A percentile compares a stretch with the other conserved stretches of the same genome.
Evolutionary conservation across 1,140 invertebrate species (phyloP).

Genomic region (Megalonaias nervosa): DNA sequence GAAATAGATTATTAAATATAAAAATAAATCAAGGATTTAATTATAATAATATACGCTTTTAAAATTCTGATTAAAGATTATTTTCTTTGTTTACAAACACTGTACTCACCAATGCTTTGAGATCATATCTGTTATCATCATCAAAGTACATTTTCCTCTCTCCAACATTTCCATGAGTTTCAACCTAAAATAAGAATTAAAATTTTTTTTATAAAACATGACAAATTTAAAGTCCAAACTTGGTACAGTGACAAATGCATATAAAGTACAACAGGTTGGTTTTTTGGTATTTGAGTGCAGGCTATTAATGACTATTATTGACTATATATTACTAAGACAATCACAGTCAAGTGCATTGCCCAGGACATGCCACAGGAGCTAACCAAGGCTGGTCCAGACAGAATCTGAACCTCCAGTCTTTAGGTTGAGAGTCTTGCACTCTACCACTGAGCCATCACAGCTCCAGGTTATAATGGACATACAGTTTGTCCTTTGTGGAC

Average conservation of each 20-base stretch:
- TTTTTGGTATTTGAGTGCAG: background rate
- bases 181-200: slow-evolving; percentile 62
- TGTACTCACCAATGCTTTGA: slow-evolving; percentile 86
- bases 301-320: background rate
- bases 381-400: too few species aligned
- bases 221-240: background rate
- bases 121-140: slow-evolving; percentile 91
- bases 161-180: slow-evolving; percentile 81
- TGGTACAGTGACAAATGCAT: background rate
- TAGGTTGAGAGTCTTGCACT: too few species aligned
- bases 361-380: too few species aligned
- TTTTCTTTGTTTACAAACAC: too few species aligned
- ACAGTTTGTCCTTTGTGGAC: too few species aligned
- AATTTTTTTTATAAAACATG: background rate
- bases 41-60: too few species aligned
- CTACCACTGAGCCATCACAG: too few species aligned
- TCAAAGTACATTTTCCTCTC: slow-evolving; percentile 88
- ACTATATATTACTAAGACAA: background rate
- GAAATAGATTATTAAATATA: too few species aligned
- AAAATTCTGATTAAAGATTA: too few species aligned
- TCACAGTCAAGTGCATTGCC: slow-evolving; percentile 14
- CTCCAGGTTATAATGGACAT: too few species aligned
- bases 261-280: background rate
- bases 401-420: too few species aligned
- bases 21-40: too few species aligned